phyloP scores from a whole-genome alignment of 2,797 vertebrate species.

The Limnodromus scolopaceus region DNA sequence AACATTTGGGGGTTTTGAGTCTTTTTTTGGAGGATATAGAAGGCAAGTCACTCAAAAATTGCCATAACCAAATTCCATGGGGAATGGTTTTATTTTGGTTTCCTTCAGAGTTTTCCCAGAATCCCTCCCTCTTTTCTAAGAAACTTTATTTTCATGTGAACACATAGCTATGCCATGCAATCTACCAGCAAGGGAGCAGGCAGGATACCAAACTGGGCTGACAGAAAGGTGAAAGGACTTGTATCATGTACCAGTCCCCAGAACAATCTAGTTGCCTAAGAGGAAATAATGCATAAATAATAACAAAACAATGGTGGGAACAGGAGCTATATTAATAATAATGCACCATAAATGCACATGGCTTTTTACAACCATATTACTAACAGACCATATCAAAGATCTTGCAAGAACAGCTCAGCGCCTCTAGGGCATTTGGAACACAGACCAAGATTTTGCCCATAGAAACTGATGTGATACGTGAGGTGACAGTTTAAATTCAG shows the following conservation, averaged over 20 bases:
- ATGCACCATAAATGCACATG: constrained; percentile 24
- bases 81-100: constrained; percentile 18
- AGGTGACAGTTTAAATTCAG: constrained; percentile 62
- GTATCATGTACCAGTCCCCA: neutral
- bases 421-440: constrained; percentile 39
- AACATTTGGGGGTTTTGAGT: neutral
- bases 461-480: constrained; percentile 35
- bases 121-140: constrained; percentile 6
- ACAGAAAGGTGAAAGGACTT: neutral
- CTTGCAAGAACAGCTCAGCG: constrained; percentile 21
- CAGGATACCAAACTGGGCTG: neutral
- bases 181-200: neutral
- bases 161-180: neutral
- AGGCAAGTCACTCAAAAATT: neutral
- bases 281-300: constrained; percentile 15
- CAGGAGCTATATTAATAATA: constrained; percentile 41
- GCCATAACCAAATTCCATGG: constrained; percentile 11
- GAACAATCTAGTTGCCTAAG: neutral
- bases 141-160: constrained; percentile 14
- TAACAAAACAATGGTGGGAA: constrained; percentile 15
- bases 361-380: constrained; percentile 36
- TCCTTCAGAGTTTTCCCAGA: constrained; percentile 27
- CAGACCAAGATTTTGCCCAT: constrained; percentile 20
- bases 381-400: constrained; percentile 54
- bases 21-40: constrained; percentile 23